Percentiles rank a stretch among this genome's conserved stretches.
phyloP scores from a whole-genome alignment of 2,888 invertebrate genomes.

The Lepidochitona cinerea region DNA sequence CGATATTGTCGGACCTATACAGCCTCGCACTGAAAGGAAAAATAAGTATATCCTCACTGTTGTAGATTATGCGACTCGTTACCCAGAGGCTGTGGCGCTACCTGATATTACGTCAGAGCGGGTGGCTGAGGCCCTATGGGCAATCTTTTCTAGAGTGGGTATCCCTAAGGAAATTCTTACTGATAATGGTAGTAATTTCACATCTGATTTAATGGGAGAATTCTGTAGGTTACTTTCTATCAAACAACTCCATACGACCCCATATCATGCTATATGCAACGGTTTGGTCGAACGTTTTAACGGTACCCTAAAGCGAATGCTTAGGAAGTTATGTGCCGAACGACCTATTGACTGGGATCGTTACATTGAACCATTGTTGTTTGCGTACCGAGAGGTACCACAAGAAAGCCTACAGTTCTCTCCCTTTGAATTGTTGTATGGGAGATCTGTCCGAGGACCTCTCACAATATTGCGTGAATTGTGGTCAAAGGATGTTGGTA shows the following conservation, averaged over 20 bases:
- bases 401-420: too few relatives aligned
- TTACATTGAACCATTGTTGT: slow-evolving; percentile 8
- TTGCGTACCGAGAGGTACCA: too few relatives aligned
- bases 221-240: slow-evolving; percentile 27
- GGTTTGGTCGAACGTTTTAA: slow-evolving; percentile 15
- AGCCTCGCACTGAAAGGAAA: slow-evolving; percentile 23
- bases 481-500: too few relatives aligned
- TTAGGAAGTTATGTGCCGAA: not conserved
- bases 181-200: slow-evolving; percentile 39
- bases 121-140: slow-evolving; percentile 33
- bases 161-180: slow-evolving; percentile 31
- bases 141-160: slow-evolving; percentile 25
- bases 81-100: slow-evolving; percentile 27
- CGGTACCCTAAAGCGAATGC: not conserved
- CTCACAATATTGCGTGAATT: too few relatives aligned
- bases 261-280: slow-evolving; percentile 17
- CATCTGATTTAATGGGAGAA: slow-evolving; percentile 26
- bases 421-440: too few relatives aligned
- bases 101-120: slow-evolving; percentile 21
- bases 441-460: too few relatives aligned
- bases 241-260: slow-evolving; percentile 20
- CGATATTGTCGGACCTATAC: slow-evolving; percentile 39
- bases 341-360: slow-evolving; percentile 6
- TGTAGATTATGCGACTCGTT: slow-evolving; percentile 34
- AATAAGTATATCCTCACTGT: slow-evolving; percentile 31